Base-by-base conservation (phyloP, 2,797 vertebrate species). In the Carduelis carduelis region DNA sequence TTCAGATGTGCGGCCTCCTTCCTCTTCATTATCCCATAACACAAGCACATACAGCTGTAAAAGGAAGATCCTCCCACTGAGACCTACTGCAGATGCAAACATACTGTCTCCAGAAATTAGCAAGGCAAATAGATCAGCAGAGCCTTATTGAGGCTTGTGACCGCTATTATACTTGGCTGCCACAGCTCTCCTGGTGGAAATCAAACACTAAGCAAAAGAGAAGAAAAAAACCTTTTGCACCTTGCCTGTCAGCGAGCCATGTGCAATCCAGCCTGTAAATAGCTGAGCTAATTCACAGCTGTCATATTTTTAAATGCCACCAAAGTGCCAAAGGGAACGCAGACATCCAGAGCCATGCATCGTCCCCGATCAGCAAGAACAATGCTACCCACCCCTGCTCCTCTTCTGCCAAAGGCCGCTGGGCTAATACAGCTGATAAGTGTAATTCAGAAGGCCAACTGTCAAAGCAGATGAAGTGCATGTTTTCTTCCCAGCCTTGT, bases 11-110 rank as follows among this genome's bases (percentile, higher is more conserved):
- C 60, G 83, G 59, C 59, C 92, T 95, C 64, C 86, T 97, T 95
- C 89, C 77, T 89, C 83, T 96, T 97, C 96, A 97, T 98, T 97
- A 97, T 83, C 71, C 71, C 22, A 1, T 76, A 94, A 84, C 68
- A 91, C 12, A 14, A 85, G 50, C 56, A 21, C 87, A 85, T 20
- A 56, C 49, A 41, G 44, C 43, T 89, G 69, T 61, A 68, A 91
- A 93, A 96, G 72, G 75, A 91, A 92, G 90, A 55, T 70, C 17
- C 87, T 92, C 95, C 94, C 93, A 77, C 94, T 2, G 52, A 95
- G 93, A 56, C 55, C 35, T 16, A 87, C 69, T 49, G 1, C 93
- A 84, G 70, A 95, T 32, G 34, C 84, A 96, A 95, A 85, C 84
- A 74, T 37, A 94, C 77, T 76, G 89, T 68, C 90, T 63, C 76